Evolutionary conservation across 2,797 vertebrate species (phyloP), one percentile per base, ranked within the genome.

Genomic region (Discoglossus pictus): DNA sequence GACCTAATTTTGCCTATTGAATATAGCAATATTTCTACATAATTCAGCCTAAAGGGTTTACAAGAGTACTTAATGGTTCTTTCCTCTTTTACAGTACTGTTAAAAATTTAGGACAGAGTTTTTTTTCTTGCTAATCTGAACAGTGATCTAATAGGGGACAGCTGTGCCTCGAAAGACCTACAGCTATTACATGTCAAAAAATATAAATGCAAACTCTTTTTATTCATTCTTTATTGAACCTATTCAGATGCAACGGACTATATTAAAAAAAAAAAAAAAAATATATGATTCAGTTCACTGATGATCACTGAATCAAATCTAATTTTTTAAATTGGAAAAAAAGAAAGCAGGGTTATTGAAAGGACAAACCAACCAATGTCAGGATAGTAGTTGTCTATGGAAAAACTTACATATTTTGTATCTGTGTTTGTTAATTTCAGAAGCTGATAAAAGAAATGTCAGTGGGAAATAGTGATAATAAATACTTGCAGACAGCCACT

Each of bases 101-200:
- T 65, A 55, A 79, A 63, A 76, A 79, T 86, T 87, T 83, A 87
- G 79, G 84, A 83, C 82, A 74, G 79, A 81, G 10, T 18, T 34
- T 89, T 89, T 80, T 79, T 89, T 86, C 86, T 81, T 76, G 73
- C 78, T 87, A 84, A 84, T 84, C 80, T 82, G 82, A 84, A 80
- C 78, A 81, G 77, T 82, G 78, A 87, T 87, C 86, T 89, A 89
- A 90, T 81, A 80, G 77, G 73, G 78, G 83, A 80, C 83, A 88
- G 86, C 83, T 88, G 87, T 74, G 74, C 68, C 75, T 80, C 83
- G 64, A 76, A 75, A 84, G 76, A 83, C 81, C 79, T 75, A 73
- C 48, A 76, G 84, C 83, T 84, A 82, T 83, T 84, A 87, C 77
- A 82, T 86, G 80, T 80, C 85, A 87, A 82, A 85, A 85, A 86